phyloP scores from a whole-genome alignment of 2,888 invertebrate genomes.

The Drosophila glabriapex region DNA sequence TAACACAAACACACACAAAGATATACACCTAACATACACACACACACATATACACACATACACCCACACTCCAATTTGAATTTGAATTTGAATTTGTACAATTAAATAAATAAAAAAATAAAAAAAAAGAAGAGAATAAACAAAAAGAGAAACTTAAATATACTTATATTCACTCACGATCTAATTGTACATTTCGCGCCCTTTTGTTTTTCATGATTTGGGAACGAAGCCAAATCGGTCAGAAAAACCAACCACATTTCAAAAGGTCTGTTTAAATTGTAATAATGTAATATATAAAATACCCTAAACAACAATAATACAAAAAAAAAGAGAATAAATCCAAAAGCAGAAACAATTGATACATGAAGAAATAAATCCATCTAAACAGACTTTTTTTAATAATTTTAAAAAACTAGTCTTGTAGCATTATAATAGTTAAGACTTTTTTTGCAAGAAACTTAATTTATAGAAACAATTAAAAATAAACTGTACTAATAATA shows the following conservation, averaged over 20 bases:
- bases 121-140: background rate
- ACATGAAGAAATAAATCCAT: conserved; percentile 5
- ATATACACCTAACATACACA: background rate
- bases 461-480: conserved; percentile 33
- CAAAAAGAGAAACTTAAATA: background rate
- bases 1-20: background rate
- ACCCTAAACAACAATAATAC: background rate
- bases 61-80: background rate
- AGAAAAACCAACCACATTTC: background rate
- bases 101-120: background rate
- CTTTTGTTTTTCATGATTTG: background rate
- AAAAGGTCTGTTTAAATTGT: background rate
- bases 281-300: background rate
- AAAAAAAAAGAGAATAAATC: background rate
- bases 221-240: conserved; percentile 1
- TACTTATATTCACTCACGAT: background rate
- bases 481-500: conserved; percentile 31
- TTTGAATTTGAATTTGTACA: background rate
- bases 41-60: background rate
- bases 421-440: conserved; percentile 73
- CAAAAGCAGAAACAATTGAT: conserved; percentile 15
- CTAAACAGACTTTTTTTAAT: conserved; percentile 49
- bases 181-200: background rate
- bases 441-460: conserved; percentile 48
- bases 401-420: conserved; percentile 67